phyloP scores from a whole-genome alignment of 2,113 vertebrate genomes.

The Eira barbara region DNA sequence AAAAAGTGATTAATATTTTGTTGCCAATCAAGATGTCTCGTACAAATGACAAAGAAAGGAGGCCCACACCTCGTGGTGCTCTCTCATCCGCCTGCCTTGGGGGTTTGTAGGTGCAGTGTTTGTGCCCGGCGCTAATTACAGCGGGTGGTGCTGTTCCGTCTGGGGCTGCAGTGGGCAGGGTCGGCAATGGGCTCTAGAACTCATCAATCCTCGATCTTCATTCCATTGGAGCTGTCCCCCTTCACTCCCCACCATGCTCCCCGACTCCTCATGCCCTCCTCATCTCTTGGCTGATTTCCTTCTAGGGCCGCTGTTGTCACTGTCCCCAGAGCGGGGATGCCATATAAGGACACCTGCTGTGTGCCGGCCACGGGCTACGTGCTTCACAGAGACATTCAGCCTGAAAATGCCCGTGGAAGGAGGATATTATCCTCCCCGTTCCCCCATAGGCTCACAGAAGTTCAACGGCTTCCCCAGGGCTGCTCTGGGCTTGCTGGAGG shows the following conservation, averaged over 20 bases:
- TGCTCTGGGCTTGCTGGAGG: not conserved
- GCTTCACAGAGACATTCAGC: rapidly evolving
- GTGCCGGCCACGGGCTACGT: not conserved
- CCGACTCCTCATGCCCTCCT: not conserved
- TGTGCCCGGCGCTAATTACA: not conserved
- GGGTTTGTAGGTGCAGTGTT: not conserved
- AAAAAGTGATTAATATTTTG: slow-evolving; percentile 80
- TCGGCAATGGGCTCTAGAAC: not conserved
- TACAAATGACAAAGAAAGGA: slow-evolving; percentile 70
- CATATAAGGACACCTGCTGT: not conserved
- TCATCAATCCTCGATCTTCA: not conserved
- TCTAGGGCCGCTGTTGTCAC: not conserved
- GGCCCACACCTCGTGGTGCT: not conserved
- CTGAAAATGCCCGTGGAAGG: rapidly evolving
- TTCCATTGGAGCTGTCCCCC: not conserved
- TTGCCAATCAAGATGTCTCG: slow-evolving; percentile 80
- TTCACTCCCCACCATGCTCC: not conserved
- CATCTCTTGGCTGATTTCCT: not conserved
- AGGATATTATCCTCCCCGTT: rapidly evolving
- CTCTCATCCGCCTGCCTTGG: not conserved
- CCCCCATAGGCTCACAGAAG: not conserved
- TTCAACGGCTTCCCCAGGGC: rapidly evolving
- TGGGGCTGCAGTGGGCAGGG: rapidly evolving
- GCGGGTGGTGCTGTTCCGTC: rapidly evolving
- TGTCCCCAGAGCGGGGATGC: not conserved